Conservation (phyloP, 1,140 invertebrate genomes). For the Dendrolimus punctatus region DNA sequence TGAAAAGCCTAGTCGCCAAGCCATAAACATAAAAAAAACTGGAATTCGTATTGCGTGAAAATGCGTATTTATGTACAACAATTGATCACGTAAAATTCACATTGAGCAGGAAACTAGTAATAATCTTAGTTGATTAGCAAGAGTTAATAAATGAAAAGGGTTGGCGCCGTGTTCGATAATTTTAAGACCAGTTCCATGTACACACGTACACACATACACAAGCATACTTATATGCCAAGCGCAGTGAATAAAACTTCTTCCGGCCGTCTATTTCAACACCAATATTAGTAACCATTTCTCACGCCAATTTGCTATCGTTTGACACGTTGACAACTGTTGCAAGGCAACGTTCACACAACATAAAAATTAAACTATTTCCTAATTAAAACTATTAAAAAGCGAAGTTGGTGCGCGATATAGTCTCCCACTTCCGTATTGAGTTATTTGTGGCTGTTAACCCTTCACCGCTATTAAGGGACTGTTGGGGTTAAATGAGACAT, state of each 20-base stretch:
- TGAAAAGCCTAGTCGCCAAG: too few species aligned
- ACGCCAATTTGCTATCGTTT: constrained; percentile 47
- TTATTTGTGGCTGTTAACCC: constrained; percentile 65
- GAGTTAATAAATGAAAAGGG: too few species aligned
- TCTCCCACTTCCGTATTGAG: constrained; percentile 54
- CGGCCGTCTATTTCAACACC: constrained; percentile 13
- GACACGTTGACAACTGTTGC: constrained; percentile 29
- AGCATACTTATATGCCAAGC: constrained; percentile 3
- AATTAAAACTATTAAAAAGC: constrained; percentile 67
- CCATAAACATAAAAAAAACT: too few species aligned
- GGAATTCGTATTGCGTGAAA: too few species aligned
- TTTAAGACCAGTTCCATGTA: too few species aligned
- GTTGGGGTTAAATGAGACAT: constrained; percentile 66
- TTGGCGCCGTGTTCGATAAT: too few species aligned
- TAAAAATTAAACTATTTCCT: constrained; percentile 67
- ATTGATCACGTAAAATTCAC: too few species aligned
- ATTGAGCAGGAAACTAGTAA: too few species aligned
- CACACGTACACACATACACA: too few species aligned
- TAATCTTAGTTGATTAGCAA: too few species aligned
- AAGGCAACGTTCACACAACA: constrained; percentile 26
- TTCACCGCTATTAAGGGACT: constrained; percentile 59
- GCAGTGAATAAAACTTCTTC: constrained; percentile 6
- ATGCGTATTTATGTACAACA: too few species aligned
- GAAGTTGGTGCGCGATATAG: constrained; percentile 28
- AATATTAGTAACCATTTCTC: constrained; percentile 34